Base-by-base conservation (phyloP, 2,113 vertebrate genomes). In the Cricetomys ansorgei region DNA sequence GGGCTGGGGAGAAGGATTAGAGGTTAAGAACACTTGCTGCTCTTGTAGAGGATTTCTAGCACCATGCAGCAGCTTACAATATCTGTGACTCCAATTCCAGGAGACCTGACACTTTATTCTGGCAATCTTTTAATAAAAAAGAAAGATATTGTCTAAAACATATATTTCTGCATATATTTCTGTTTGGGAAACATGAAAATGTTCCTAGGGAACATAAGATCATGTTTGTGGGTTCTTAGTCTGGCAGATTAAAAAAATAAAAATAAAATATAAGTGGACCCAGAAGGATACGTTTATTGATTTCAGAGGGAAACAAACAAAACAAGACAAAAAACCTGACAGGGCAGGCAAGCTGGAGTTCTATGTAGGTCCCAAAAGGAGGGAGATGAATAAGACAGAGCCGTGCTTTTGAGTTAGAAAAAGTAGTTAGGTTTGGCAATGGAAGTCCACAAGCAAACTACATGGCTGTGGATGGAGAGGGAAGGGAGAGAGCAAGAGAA, bases 151-250 rank as follows among this genome's bases (percentile, higher is more conserved):
- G 92, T n/a, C 43, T 89, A 91, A 93, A 62, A 93, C 55, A 77
- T 89, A n/a, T n/a, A n/a, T n/a, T n/a, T n/a, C n/a, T n/a, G 19
- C 25, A 62, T 59, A 50, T 83, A 64, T 89, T 88, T 9, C n/a
- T 91, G 64, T n/a, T 94, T 95, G 81, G 83, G 53, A 15, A 89
- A 89, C 13, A 76, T 94, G 69, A 64, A 88, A 29, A 75, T 92
- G 65, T 72, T 40, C 23, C 57, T 40, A 50, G 62, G 62, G 83
- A 50, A 67, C 29, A 34, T 2, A 25, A 45, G 31, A n/a, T 86
- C 1, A 16, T 48, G 31, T 50, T 67, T 86, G 62, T 67, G 29
- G 62, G 16, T 48, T 85, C 62, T 65, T 86, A 86, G 62, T 84
- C n/a, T 43, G 57, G 48, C 50, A 48, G 80, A 43, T 67, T 53